Conservation (phyloP, 2,888 invertebrate genomes). For the Gymnoscelis rufifasciata region DNA sequence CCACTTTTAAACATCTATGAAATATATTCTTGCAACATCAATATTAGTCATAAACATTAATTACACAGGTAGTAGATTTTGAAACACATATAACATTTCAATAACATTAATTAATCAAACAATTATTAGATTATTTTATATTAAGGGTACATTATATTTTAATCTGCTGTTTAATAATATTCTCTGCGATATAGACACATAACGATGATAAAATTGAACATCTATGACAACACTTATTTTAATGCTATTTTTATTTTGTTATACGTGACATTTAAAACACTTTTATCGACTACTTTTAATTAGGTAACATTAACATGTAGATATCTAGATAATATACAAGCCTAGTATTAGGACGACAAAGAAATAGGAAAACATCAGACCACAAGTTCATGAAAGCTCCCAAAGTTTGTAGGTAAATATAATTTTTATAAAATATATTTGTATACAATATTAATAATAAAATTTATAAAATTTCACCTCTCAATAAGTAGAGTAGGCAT, state of each 20-base stretch:
- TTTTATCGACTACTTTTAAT: background rate
- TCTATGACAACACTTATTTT: constrained; percentile 1
- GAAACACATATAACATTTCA: background rate
- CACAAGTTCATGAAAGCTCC: background rate
- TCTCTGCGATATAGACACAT: background rate
- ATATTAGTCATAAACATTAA: background rate
- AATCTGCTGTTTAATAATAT: too few relatives aligned
- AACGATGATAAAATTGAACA: background rate
- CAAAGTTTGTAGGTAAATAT: background rate
- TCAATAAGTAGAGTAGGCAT: background rate
- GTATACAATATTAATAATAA: constrained; percentile 5
- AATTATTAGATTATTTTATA: too few relatives aligned
- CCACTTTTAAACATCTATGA: background rate
- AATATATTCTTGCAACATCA: background rate
- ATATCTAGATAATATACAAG: too few relatives aligned
- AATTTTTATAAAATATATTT: background rate
- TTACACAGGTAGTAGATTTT: background rate
- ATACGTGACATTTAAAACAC: too few relatives aligned
- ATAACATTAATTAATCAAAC: too few relatives aligned
- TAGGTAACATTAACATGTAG: background rate
- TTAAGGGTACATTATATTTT: too few relatives aligned
- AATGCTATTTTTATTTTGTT: background rate
- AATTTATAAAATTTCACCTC: background rate
- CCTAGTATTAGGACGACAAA: background rate
- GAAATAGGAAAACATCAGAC: background rate